These are phyloP conservation scores for Mycteria americana DNA, from an alignment of 2,797 vertebrate genomes.

Conservation along the genomic window DNA sequence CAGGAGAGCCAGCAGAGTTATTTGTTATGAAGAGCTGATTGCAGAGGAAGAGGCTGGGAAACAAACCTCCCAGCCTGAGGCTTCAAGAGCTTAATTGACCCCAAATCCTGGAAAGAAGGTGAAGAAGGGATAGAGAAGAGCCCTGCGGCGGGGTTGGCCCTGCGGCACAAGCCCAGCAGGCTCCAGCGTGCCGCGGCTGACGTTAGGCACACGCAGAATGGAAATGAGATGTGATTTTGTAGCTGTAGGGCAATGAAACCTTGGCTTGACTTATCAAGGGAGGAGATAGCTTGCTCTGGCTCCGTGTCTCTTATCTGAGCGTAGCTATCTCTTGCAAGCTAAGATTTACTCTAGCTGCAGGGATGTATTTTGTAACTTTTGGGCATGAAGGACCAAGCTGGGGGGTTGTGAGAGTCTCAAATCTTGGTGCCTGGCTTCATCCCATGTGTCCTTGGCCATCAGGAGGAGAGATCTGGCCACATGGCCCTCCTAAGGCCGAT, in stretches of 20 bases:
- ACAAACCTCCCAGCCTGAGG: background rate
- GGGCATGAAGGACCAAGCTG: background rate
- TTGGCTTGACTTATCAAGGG: background rate
- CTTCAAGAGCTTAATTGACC: background rate
- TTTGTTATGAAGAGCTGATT: background rate
- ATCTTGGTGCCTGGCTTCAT: background rate
- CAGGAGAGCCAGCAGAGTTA: background rate
- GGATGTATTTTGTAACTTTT: background rate
- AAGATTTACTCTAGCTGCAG: background rate
- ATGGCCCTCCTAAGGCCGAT: background rate
- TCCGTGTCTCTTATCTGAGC: background rate
- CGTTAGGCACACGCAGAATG: background rate
- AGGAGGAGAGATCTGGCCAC: background rate
- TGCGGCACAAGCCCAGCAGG: background rate
- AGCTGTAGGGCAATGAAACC: background rate
- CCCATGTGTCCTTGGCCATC: background rate
- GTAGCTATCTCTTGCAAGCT: background rate
- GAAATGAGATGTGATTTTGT: background rate
- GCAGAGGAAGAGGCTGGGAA: background rate
- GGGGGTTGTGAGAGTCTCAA: background rate
- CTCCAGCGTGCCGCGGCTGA: background rate
- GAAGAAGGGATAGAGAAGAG: background rate
- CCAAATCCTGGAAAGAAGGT: constrained; percentile 9
- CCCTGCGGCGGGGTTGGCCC: background rate
- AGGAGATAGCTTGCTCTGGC: background rate